Base-by-base conservation (phyloP, 2,113 vertebrate species). In the Brachypodius melanocephalos region DNA sequence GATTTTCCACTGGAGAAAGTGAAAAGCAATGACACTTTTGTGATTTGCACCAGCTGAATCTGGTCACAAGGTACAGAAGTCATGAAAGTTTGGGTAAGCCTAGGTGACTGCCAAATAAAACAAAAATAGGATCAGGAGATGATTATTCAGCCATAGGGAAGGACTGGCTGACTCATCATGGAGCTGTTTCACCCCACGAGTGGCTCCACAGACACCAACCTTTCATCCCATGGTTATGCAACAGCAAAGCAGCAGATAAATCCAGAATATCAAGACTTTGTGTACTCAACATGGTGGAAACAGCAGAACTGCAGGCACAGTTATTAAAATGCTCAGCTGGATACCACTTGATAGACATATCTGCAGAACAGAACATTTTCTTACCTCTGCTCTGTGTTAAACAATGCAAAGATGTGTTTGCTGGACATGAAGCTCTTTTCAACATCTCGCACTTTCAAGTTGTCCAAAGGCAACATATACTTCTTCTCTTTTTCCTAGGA, bases 341-440 rank as follows among this genome's bases (percentile, higher is more conserved):
- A 34, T 13, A 25, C 2, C 5, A 83, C 68, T 52, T 81, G 42
- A 59, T 11, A 59, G 8, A 54, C 45, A 6, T 15, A 38, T 28
- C 31, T 81, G 45, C n/a, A 63, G 66, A 91, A 91, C 82, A 95
- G 98, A 97, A 98, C 31, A 26, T 42, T 77, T 55, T 29, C 98
- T 98, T 95, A 99, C 99, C 99, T 99, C 98, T 99, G 98, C 67
- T 99, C 99, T 0, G 99, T 99, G 97, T 99, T 99, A 97, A 99
- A 99, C 97, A 99, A 98, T 48, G 97, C 99, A 45, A 99, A 99
- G 92, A 98, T 98, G 24, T 99, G 99, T 96, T 99, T 99, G 81
- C 98, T 99, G 87, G 99, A 99, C 99, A 99, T 99, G 93, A 99
- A 99, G 82, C 99, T 98, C 97, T 99, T 99, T 88, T 99, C 99